Percentiles rank a stretch among this genome's conserved stretches.
These are phyloP conservation scores for Beaufortia kweichowensis DNA, from an alignment of 2,113 vertebrate genomes.

Conservation along the genomic window DNA sequence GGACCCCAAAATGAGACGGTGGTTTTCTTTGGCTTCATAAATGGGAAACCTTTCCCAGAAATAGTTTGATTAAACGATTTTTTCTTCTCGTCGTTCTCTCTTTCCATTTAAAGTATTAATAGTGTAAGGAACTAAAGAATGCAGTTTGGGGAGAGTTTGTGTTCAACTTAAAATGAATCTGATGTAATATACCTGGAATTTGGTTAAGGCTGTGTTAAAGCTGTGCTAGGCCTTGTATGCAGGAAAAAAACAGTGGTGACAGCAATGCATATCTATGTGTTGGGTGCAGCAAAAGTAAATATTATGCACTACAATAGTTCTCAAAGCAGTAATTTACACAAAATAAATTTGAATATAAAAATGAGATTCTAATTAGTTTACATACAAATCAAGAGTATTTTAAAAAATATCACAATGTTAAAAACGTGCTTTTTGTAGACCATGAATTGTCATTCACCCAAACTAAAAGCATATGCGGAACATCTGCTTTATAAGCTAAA, in stretches of 20 bases:
- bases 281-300: neutral
- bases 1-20: slow-evolving; percentile 21
- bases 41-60: slow-evolving; percentile 41
- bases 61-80: slow-evolving; percentile 49
- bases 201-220: slow-evolving; percentile 28
- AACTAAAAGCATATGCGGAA: too few species aligned
- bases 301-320: neutral
- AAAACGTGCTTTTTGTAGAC: neutral
- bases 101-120: slow-evolving; percentile 38
- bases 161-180: slow-evolving; percentile 19
- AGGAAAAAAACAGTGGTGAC: neutral
- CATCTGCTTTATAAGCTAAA: too few species aligned
- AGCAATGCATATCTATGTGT: neutral
- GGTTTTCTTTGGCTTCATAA: slow-evolving; percentile 51
- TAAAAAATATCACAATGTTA: too few species aligned
- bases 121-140: slow-evolving; percentile 34
- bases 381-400: too few species aligned
- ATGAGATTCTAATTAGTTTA: neutral
- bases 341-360: too few species aligned
- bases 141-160: slow-evolving; percentile 25
- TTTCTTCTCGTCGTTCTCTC: slow-evolving; percentile 30
- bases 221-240: neutral
- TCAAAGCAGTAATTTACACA: neutral
- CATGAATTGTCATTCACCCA: too few species aligned
- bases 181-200: slow-evolving; percentile 36